phyloP scores from a whole-genome alignment of 2,888 invertebrate species.

The Drosophila gaucha region DNA sequence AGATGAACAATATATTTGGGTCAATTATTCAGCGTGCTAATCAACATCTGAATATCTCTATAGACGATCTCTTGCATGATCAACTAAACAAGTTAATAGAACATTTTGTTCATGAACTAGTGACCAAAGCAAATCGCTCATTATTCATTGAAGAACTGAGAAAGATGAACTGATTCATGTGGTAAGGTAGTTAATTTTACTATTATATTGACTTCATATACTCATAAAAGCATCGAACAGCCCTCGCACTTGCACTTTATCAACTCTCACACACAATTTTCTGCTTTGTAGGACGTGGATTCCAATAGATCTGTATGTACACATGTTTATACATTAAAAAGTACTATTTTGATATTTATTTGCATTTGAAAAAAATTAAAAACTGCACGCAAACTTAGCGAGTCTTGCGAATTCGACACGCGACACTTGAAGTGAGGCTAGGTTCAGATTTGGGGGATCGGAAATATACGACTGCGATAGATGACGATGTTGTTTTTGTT shows the following conservation, averaged over 20 bases:
- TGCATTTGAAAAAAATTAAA: slow-evolving; percentile 21
- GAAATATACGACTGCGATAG: slow-evolving; percentile 29
- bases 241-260: slow-evolving; percentile 31
- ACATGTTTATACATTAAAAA: slow-evolving; percentile 23
- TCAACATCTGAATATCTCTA: too few species aligned
- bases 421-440: slow-evolving; percentile 21
- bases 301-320: slow-evolving; percentile 19
- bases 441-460: slow-evolving; percentile 21
- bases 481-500: slow-evolving; percentile 21
- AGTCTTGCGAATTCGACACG: slow-evolving; percentile 10
- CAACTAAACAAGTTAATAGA: too few species aligned
- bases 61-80: too few species aligned
- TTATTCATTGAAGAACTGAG: too few species aligned
- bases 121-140: too few species aligned
- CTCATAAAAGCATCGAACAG: background rate
- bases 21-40: too few species aligned
- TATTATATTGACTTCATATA: background rate
- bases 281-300: slow-evolving; percentile 49
- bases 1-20: too few species aligned
- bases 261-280: background rate
- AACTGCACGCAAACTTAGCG: slow-evolving; percentile 24
- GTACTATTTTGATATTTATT: slow-evolving; percentile 38
- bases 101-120: too few species aligned
- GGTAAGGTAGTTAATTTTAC: background rate
- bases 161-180: background rate